Evolutionary conservation across 92 coral and sea anemone genomes (phyloP).

Genomic region (Ricordea florida): DNA sequence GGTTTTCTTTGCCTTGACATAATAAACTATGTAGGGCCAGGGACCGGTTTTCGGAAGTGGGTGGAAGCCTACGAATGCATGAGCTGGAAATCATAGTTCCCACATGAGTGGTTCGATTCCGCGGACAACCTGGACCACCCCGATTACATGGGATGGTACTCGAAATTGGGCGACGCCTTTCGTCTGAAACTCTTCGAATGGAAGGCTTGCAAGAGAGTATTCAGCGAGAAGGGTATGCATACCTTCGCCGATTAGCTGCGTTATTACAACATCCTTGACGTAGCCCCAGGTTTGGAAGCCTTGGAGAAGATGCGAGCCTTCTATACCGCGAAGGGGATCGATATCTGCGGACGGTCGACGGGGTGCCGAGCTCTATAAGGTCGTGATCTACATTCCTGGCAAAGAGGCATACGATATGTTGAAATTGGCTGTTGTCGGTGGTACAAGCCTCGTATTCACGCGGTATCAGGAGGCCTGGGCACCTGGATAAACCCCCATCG

Average conservation of each 20-base stretch:
- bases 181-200: background rate
- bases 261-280: too few relatives aligned
- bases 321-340: conserved; percentile 12
- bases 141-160: conserved; percentile 8
- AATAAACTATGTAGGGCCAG: background rate
- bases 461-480: too few relatives aligned
- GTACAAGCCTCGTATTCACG: too few relatives aligned
- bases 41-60: conserved; percentile 3
- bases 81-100: background rate
- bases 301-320: background rate
- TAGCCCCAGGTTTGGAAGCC: background rate
- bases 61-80: background rate
- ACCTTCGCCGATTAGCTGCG: background rate
- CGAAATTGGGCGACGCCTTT: background rate
- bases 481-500: too few relatives aligned
- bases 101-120: conserved; percentile 10
- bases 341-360: background rate
- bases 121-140: background rate
- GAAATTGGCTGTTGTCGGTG: too few relatives aligned
- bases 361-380: too few relatives aligned
- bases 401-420: too few relatives aligned
- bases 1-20: background rate
- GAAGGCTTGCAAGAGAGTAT: background rate
- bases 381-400: too few relatives aligned
- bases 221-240: background rate